A percentile compares a stretch with the other conserved stretches of the same genome.
Evolutionary conservation across 2,113 vertebrate genomes (phyloP).

Genomic region (Phycodurus eques): DNA sequence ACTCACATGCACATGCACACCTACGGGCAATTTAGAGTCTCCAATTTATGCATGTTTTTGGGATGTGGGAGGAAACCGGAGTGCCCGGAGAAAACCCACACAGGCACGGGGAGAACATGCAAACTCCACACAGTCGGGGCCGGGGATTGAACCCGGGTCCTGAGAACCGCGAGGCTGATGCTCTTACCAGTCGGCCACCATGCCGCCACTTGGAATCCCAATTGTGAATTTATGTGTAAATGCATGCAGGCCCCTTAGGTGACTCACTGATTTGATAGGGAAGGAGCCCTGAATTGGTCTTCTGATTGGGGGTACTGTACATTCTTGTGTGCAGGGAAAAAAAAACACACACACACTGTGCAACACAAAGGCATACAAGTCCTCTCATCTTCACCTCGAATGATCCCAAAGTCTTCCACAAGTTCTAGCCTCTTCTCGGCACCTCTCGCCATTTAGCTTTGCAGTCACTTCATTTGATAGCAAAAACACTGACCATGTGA

Average conservation of each 20-base stretch:
- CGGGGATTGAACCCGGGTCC: too few relatives aligned
- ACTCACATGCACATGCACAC: too few relatives aligned
- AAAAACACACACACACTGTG: conserved; percentile 23
- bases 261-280: conserved; percentile 46
- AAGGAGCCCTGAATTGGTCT: conserved; percentile 42
- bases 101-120: too few relatives aligned
- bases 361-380: conserved; percentile 25
- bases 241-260: conserved; percentile 19
- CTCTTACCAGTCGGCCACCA: too few relatives aligned
- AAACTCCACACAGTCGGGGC: too few relatives aligned
- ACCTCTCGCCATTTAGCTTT: neutral
- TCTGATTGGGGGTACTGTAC: conserved; percentile 38
- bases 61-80: too few relatives aligned
- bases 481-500: conserved; percentile 3
- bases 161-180: too few relatives aligned
- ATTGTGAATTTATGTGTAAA: conserved; percentile 44
- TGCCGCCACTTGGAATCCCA: conserved; percentile 13
- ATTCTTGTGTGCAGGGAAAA: conserved; percentile 55
- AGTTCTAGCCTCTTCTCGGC: neutral
- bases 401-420: conserved; percentile 8
- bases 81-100: too few relatives aligned
- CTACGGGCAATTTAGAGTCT: too few relatives aligned
- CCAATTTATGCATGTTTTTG: too few relatives aligned
- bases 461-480: conserved; percentile 13
- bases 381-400: conserved; percentile 6